Conservation (phyloP, 2,888 invertebrate genomes). For the Aphidoletes aphidimyza region DNA sequence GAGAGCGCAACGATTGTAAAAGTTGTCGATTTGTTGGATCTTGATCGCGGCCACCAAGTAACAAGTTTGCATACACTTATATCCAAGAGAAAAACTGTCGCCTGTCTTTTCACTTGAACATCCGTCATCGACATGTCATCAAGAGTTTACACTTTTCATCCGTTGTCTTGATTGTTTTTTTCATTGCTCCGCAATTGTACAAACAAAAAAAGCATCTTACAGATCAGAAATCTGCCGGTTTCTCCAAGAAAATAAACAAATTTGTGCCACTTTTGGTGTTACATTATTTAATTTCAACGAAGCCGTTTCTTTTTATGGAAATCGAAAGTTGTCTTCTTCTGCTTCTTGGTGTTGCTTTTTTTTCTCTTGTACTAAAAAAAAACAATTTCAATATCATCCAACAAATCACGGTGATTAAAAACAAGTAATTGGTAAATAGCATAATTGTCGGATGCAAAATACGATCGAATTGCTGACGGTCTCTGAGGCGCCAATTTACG, state of each 20-base stretch:
- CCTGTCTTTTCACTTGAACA: background rate
- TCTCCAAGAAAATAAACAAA: background rate
- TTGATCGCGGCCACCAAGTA: background rate
- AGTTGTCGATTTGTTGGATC: background rate
- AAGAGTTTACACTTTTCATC: background rate
- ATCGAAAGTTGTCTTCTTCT: conserved; percentile 29
- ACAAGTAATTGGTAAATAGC: conserved; percentile 7
- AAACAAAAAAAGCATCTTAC: background rate
- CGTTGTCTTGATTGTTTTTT: no score
- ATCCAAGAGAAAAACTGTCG: background rate
- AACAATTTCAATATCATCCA: background rate
- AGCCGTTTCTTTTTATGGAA: background rate
- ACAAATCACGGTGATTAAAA: background rate
- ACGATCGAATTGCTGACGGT: background rate
- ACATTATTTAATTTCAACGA: background rate
- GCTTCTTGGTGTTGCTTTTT: no score
- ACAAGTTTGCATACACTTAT: background rate
- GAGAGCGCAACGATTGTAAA: background rate
- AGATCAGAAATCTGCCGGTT: background rate
- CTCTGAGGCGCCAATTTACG: no score
- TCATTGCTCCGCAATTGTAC: no score
- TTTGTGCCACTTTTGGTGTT: background rate
- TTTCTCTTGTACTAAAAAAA: background rate
- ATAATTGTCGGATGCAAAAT: background rate
- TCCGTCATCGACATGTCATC: conserved; percentile 33